Percentiles rank a stretch among this genome's conserved stretches.
phyloP scores from a whole-genome alignment of 2,797 vertebrate species.

The Rhinichthys osculus region DNA sequence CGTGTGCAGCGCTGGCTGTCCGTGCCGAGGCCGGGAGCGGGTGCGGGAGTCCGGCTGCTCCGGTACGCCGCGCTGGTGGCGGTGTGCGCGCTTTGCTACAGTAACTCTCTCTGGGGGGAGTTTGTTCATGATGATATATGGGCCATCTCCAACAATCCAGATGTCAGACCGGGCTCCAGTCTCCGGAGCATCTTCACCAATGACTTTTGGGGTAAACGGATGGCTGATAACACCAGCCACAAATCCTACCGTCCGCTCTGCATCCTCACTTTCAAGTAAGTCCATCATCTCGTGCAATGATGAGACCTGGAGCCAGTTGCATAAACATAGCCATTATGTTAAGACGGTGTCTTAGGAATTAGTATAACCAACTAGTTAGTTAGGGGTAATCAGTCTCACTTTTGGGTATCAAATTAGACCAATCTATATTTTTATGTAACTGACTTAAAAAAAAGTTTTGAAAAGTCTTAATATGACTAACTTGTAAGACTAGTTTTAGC shows the following conservation, averaged over 20 bases:
- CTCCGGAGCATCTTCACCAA: constrained; percentile 83
- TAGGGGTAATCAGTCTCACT: background rate
- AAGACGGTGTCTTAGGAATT: background rate
- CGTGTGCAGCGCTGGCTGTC: constrained; percentile 51
- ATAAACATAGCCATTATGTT: background rate
- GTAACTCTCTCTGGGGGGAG: constrained; percentile 89
- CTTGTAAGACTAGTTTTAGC: background rate
- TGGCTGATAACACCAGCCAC: constrained; percentile 95
- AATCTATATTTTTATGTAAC: background rate
- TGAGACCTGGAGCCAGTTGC: background rate
- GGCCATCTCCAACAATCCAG: constrained; percentile 95
- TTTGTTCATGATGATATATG: constrained; percentile 97
- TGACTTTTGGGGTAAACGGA: constrained; percentile 97
- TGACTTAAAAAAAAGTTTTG: background rate
- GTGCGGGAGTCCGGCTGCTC: constrained; percentile 61
- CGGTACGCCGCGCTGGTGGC: constrained; percentile 74
- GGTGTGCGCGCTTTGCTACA: constrained; percentile 86
- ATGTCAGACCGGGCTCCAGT: constrained; percentile 83
- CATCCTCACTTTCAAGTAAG: constrained; percentile 94
- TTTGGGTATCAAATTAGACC: background rate
- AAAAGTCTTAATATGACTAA: background rate
- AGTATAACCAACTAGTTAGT: background rate
- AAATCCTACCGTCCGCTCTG: constrained; percentile 96
- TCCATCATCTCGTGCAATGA: constrained; percentile 29
- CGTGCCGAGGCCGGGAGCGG: constrained; percentile 55